A percentile compares a stretch with the other conserved stretches of the same genome.
These are phyloP conservation scores for Alouatta palliata DNA, from an alignment of 2,113 vertebrate genomes.

Conservation along the genomic window DNA sequence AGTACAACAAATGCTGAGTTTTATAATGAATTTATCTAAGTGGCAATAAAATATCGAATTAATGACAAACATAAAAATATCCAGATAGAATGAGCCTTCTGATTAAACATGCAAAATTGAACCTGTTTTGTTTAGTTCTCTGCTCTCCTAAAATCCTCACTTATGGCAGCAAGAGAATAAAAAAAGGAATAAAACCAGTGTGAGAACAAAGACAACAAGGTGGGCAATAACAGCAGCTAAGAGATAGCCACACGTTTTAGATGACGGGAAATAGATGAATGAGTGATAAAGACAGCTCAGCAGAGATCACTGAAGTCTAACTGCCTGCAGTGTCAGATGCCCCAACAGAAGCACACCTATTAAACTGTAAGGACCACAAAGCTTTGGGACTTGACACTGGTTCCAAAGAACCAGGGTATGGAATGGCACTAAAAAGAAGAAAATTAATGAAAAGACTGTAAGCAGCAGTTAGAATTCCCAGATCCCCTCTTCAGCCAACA, in stretches of 20 bases:
- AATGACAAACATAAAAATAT: slow-evolving; percentile 19
- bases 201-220: not conserved
- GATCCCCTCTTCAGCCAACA: not conserved
- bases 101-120: not conserved
- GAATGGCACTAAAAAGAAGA: not conserved
- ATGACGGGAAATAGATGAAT: not conserved
- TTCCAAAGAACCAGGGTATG: not conserved
- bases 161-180: not conserved
- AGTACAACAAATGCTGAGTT: not conserved
- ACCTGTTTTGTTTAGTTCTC: not conserved
- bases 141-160: not conserved
- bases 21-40: not conserved
- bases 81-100: not conserved
- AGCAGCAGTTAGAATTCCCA: not conserved
- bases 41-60: not conserved
- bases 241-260: not conserved
- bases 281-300: not conserved
- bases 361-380: not conserved
- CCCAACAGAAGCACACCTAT: not conserved
- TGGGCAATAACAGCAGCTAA: not conserved
- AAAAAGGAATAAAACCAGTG: not conserved
- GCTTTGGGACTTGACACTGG: not conserved
- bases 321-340: not conserved
- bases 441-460: not conserved
- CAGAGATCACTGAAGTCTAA: not conserved